Conservation (phyloP, 2,888 invertebrate genomes). For the Xanthorhoe designata region DNA sequence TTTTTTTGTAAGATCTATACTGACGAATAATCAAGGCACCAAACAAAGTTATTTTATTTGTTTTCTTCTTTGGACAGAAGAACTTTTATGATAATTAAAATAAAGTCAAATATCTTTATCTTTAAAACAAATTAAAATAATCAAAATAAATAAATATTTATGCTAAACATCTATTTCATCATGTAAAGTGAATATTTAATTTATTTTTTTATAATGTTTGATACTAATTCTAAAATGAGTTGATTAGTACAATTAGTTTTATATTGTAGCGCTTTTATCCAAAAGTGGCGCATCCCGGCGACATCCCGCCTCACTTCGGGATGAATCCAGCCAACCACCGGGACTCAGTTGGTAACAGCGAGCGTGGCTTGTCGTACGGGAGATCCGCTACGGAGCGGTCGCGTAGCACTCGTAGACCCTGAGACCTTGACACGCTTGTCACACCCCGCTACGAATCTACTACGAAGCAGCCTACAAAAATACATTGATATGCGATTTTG, state of each 20-base stretch:
- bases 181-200: neutral
- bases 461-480: conserved; percentile 50
- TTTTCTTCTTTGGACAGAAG: too few species aligned
- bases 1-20: too few species aligned
- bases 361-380: conserved; percentile 71
- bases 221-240: neutral
- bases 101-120: too few species aligned
- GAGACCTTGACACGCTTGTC: conserved; percentile 78
- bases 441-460: conserved; percentile 62
- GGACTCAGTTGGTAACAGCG: conserved; percentile 27
- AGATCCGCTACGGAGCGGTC: conserved; percentile 79
- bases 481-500: conserved; percentile 24
- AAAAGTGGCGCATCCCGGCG: conserved; percentile 20
- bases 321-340: conserved; percentile 26
- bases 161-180: neutral
- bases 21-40: too few species aligned
- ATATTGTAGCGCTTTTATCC: neutral
- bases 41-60: too few species aligned
- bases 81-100: too few species aligned
- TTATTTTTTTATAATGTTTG: neutral
- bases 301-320: conserved; percentile 19
- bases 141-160: too few species aligned
- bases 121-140: too few species aligned
- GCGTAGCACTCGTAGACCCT: conserved; percentile 60
- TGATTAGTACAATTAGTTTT: neutral